phyloP scores from a whole-genome alignment of 2,113 vertebrate genomes.

The Noturus placidus region DNA sequence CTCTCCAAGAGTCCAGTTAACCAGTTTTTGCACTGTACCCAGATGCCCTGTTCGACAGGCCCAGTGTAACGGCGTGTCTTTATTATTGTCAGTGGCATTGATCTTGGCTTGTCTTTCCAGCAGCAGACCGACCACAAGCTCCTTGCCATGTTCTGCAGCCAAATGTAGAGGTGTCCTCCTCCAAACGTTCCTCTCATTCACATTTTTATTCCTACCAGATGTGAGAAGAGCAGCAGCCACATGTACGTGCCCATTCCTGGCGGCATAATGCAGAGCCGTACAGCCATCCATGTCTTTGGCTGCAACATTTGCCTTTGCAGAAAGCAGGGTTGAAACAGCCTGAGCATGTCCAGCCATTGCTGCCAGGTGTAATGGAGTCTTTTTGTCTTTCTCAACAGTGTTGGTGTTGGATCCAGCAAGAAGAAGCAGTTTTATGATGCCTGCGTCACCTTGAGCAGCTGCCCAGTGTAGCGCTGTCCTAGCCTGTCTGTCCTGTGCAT shows the following conservation, averaged over 20 bases:
- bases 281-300: constrained; percentile 78
- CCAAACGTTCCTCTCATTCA: constrained; percentile 73
- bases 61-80: constrained; percentile 75
- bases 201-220: constrained; percentile 65
- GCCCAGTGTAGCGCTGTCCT: constrained; percentile 75
- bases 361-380: constrained; percentile 73
- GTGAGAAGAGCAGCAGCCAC: constrained; percentile 61
- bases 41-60: constrained; percentile 69
- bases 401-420: constrained; percentile 67
- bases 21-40: constrained; percentile 60
- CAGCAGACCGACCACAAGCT: constrained; percentile 60
- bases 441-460: constrained; percentile 56
- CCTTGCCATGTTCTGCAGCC: constrained; percentile 68
- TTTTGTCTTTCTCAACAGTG: constrained; percentile 71
- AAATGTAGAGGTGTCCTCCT: constrained; percentile 74
- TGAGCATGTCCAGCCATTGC: constrained; percentile 63
- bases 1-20: constrained; percentile 62
- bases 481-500: constrained; percentile 65
- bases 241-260: constrained; percentile 60
- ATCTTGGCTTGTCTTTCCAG: constrained; percentile 67
- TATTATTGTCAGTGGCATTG: constrained; percentile 71
- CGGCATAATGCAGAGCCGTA: constrained; percentile 72
- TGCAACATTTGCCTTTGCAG: constrained; percentile 62
- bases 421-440: constrained; percentile 69
- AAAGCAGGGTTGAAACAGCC: constrained; percentile 58